Conservation (phyloP, 2,113 vertebrate species). For the Silurus glanis region DNA sequence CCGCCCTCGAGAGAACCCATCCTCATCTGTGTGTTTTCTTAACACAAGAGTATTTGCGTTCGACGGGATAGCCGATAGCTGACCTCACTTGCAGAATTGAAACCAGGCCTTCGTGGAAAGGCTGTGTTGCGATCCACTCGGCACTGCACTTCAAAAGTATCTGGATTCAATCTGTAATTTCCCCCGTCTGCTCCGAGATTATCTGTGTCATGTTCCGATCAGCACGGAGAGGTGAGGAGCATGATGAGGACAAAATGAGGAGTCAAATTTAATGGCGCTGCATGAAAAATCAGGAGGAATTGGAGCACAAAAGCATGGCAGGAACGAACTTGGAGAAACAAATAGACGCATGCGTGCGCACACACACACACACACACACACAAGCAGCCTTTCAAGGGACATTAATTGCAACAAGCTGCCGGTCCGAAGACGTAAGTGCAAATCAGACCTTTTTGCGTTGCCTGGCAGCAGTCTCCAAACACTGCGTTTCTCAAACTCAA, state of each 20-base stretch:
- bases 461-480: constrained; percentile 71
- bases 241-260: constrained; percentile 50
- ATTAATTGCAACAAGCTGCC: constrained; percentile 73
- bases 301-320: constrained; percentile 44
- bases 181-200: constrained; percentile 58
- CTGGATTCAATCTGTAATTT: constrained; percentile 58
- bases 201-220: constrained; percentile 57
- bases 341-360: constrained; percentile 50
- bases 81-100: constrained; percentile 65
- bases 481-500: constrained; percentile 50
- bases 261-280: constrained; percentile 33
- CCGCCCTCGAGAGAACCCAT: not conserved
- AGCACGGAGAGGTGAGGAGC: constrained; percentile 20
- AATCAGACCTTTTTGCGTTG: constrained; percentile 69
- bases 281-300: constrained; percentile 55
- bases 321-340: constrained; percentile 55
- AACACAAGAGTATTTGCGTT: constrained; percentile 41
- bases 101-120: constrained; percentile 55
- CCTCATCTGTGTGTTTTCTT: constrained; percentile 24
- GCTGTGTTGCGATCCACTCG: constrained; percentile 61
- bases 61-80: constrained; percentile 54
- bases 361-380: constrained; percentile 35
- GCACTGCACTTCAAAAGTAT: constrained; percentile 57
- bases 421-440: constrained; percentile 67
- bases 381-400: constrained; percentile 47